Conservation (phyloP, 2,888 invertebrate genomes). For the Allygus modestus region DNA sequence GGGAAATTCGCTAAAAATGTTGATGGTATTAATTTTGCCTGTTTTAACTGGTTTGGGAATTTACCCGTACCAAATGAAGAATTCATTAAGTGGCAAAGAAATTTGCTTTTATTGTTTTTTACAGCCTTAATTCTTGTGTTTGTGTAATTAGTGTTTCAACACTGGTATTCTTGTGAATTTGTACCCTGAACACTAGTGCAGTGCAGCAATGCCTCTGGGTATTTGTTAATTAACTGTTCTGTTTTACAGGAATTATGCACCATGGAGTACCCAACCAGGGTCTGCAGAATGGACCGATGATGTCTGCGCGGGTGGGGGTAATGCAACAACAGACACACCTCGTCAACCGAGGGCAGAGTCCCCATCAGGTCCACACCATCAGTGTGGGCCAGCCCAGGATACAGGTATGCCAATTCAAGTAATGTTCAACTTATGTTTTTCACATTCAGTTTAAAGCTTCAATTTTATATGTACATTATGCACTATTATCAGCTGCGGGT, state of each 20-base stretch:
- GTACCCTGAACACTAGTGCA: too few relatives aligned
- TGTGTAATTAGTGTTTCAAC: too few relatives aligned
- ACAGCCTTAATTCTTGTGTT: too few relatives aligned
- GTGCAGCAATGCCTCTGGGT: too few relatives aligned
- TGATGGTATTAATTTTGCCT: too few relatives aligned
- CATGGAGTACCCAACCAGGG: slow-evolving; percentile 75
- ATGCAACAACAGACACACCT: slow-evolving; percentile 74
- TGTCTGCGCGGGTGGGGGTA: slow-evolving; percentile 76
- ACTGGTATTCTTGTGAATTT: too few relatives aligned
- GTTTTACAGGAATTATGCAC: slow-evolving; percentile 71
- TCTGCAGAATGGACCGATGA: slow-evolving; percentile 89
- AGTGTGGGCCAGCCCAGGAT: slow-evolving; percentile 74
- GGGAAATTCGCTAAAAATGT: too few relatives aligned
- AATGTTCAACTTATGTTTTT: background rate
- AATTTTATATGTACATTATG: background rate
- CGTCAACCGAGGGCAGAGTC: slow-evolving; percentile 73
- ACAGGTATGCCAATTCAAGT: slow-evolving; percentile 73
- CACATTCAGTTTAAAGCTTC: background rate
- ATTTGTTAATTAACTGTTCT: background rate
- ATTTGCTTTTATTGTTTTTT: too few relatives aligned
- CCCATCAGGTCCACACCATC: slow-evolving; percentile 75
- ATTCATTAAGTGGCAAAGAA: too few relatives aligned
- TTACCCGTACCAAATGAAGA: too few relatives aligned
- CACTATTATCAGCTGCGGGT: background rate
- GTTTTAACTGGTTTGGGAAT: too few relatives aligned